phyloP scores from a whole-genome alignment of 2,113 vertebrate genomes.

The Pteropus alecto region DNA sequence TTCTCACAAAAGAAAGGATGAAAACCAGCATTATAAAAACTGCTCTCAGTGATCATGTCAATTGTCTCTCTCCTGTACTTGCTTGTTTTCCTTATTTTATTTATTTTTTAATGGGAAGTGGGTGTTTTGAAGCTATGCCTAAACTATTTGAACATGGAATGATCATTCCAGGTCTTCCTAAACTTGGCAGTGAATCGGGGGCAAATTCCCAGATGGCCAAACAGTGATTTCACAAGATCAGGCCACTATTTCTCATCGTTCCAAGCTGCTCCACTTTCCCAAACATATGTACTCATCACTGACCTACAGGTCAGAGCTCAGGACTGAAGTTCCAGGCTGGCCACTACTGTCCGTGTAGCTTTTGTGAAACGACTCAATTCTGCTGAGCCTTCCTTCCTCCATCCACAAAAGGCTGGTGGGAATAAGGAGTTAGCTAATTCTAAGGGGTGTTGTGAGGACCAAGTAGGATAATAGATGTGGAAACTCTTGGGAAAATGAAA shows the following conservation, averaged over 20 bases:
- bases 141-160: constrained; percentile 45
- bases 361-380: neutral
- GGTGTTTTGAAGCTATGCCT: constrained; percentile 56
- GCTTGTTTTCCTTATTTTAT: constrained; percentile 51
- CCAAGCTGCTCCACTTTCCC: constrained; percentile 11
- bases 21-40: constrained; percentile 51
- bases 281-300: neutral
- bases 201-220: constrained; percentile 74
- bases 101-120: constrained; percentile 58
- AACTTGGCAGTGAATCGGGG: constrained; percentile 71
- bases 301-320: neutral
- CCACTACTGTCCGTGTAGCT: neutral
- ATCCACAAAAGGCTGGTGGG: neutral
- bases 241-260: constrained; percentile 55
- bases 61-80: constrained; percentile 20
- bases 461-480: neutral
- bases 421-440: neutral
- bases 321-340: neutral
- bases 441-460: neutral
- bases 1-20: constrained; percentile 24
- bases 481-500: neutral
- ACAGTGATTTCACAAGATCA: constrained; percentile 65
- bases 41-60: constrained; percentile 24
- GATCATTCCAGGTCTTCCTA: constrained; percentile 72
- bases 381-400: neutral